phyloP scores from a whole-genome alignment of 2,888 invertebrate species.

The Zygothrica quintamaculata region DNA sequence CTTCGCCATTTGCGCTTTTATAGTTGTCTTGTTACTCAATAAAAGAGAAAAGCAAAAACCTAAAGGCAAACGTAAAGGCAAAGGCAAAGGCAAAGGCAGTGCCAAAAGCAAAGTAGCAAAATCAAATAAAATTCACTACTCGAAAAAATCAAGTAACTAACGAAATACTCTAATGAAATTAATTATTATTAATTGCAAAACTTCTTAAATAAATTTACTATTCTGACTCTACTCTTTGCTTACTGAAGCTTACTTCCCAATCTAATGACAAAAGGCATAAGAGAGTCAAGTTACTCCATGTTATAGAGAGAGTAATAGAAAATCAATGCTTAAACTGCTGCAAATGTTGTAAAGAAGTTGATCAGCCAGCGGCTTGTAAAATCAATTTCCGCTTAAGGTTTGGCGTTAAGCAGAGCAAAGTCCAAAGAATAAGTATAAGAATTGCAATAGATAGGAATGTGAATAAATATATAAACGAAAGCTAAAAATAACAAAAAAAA shows the following conservation, averaged over 20 bases:
- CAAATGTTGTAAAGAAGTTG: slow-evolving; percentile 40
- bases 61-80: not conserved
- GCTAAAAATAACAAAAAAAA: too few species aligned
- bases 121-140: too few species aligned
- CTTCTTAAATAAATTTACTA: too few species aligned
- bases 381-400: slow-evolving; percentile 71
- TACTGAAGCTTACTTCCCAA: too few species aligned
- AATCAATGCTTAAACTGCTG: slow-evolving; percentile 43
- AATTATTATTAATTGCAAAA: too few species aligned
- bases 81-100: slow-evolving; percentile 24
- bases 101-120: slow-evolving; percentile 57
- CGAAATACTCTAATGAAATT: too few species aligned
- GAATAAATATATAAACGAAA: too few species aligned
- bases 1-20: slow-evolving; percentile 62
- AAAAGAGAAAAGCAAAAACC: slow-evolving; percentile 29
- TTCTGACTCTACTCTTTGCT: too few species aligned
- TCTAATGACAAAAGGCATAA: too few species aligned
- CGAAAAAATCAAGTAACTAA: too few species aligned
- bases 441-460: slow-evolving; percentile 10
- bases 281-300: not conserved
- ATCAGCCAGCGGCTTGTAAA: slow-evolving; percentile 67
- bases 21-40: slow-evolving; percentile 68
- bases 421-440: slow-evolving; percentile 1
- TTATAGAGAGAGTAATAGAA: slow-evolving; percentile 18
- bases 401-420: slow-evolving; percentile 33